Conservation (phyloP, 1,140 invertebrate species). For the Fopius arisanus region DNA sequence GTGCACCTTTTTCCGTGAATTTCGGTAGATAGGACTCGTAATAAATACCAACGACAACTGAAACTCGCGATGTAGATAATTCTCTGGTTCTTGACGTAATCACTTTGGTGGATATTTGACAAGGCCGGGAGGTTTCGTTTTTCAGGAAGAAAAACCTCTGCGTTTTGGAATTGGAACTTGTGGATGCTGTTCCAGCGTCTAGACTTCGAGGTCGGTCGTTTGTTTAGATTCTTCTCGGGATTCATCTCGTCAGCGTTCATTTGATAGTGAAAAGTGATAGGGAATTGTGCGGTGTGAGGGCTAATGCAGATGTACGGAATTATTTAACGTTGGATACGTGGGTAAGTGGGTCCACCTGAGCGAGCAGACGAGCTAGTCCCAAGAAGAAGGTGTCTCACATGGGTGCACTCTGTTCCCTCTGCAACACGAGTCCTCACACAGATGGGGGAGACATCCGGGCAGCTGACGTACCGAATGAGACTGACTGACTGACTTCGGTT, state of each 20-base stretch:
- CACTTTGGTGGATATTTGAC: constrained; percentile 18
- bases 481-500: constrained; percentile 64
- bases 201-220: background rate
- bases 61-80: no score
- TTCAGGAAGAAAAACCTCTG: constrained; percentile 32
- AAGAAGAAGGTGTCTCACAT: constrained; percentile 65
- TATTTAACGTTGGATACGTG: background rate
- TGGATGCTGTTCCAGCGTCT: background rate
- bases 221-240: background rate
- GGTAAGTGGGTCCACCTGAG: constrained; percentile 55
- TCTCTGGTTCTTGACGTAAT: background rate
- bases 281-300: background rate
- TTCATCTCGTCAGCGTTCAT: background rate
- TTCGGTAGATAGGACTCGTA: no score
- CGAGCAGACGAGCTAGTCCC: constrained; percentile 44
- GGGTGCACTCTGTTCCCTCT: constrained; percentile 56
- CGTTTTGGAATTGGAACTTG: background rate
- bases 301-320: no score
- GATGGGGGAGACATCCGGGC: constrained; percentile 66
- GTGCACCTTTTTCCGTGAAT: no score
- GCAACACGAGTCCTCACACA: constrained; percentile 59
- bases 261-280: background rate
- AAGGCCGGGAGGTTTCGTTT: constrained; percentile 31
- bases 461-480: constrained; percentile 65
- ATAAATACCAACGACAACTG: background rate